Percentiles rank a stretch among this genome's conserved stretches.
Conservation (phyloP, 2,113 vertebrate species). For the Misgurnus anguillicaudatus region DNA sequence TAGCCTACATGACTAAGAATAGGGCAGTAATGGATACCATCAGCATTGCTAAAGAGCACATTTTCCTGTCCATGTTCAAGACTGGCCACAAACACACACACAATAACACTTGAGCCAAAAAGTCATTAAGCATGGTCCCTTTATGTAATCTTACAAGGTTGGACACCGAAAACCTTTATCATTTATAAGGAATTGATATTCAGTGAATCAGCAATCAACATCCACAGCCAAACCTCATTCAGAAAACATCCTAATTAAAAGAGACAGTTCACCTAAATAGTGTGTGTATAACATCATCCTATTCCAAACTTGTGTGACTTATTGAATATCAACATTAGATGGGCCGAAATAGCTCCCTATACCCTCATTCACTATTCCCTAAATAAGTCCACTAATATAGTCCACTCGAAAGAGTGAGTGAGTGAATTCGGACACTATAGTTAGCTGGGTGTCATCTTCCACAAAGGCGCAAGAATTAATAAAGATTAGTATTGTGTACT, state of each 20-base stretch:
- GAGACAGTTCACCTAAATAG: no score
- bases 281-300: no score
- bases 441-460: no score
- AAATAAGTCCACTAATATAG: no score
- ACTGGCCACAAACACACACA: constrained; percentile 9
- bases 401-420: no score
- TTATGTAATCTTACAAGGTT: background rate
- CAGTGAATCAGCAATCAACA: background rate
- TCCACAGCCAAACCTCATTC: background rate
- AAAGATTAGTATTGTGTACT: no score
- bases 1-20: constrained; percentile 71
- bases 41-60: constrained; percentile 62
- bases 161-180: constrained; percentile 18
- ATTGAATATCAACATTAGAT: no score
- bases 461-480: no score
- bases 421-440: no score
- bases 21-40: constrained; percentile 71
- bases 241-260: background rate
- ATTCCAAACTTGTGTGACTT: no score
- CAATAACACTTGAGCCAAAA: constrained; percentile 40
- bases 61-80: constrained; percentile 63
- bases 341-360: no score
- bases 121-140: background rate
- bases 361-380: no score
- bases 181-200: constrained; percentile 16